Base-by-base conservation (phyloP, 1,140 invertebrate genomes). In the Sogatella furcifera region DNA sequence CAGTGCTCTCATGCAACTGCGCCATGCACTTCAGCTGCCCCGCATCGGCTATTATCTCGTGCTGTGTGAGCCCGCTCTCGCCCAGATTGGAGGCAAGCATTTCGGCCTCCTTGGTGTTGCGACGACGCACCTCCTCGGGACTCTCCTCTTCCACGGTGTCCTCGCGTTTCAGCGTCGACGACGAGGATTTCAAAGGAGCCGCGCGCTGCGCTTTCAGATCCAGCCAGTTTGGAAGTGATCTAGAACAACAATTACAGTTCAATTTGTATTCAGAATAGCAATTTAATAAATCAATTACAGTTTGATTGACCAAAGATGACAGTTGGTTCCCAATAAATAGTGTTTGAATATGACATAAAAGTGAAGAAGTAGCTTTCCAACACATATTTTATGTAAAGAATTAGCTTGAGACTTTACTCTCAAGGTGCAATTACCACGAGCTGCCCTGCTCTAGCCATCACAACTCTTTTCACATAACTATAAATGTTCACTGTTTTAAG, bases 51-150 rank as follows among this genome's bases (percentile, higher is more conserved):
- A 95, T 76, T 60, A 95, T 90, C 73, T 95, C 91, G 64, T 87
- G 81, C n/a, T 82, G 77, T 8, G 83, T 83, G n/a, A 94, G 89
- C 14, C 88, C 84, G 22, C 86, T 85, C 69, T 95, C 91, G 0
- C 87, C 88, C 14, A 95, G 74, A 72, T 92, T 95, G 38, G 85
- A 87, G 14, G 90, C 92, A 2, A 97, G 76, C 65, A 97, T 94
- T 70, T 95, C 90, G 0, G 93, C 92, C 76, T 97, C 95, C 58
- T 90, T 84, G 28, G 88, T 77, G 72, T 92, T 94, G 60, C 91
- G 78, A 64, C 87, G 81, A 28, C 89, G 75, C 43, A 93, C 80
- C 69, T 93, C 88, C 65, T 89, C 81, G 0, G 86, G 85, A 68
- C 83, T 84, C 68, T 85, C 82, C 67, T 84, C 83, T 66, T 85